Conservation (phyloP, 2,888 invertebrate genomes). For the Zygogramma bicolorata region DNA sequence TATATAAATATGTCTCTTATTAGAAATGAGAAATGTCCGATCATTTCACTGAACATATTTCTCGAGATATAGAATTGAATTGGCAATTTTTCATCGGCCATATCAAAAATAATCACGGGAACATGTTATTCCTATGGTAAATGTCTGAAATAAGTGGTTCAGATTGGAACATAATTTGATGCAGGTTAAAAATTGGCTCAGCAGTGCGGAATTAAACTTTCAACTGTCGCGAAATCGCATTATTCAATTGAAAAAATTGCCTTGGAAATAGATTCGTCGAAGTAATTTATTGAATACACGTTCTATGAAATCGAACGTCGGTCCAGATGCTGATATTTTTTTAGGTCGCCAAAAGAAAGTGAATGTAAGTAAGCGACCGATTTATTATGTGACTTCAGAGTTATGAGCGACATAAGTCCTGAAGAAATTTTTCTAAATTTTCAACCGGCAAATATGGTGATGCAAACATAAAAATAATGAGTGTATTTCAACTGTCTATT, state of each 20-base stretch:
- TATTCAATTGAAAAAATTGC: neutral
- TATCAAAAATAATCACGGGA: neutral
- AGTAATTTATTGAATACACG: neutral
- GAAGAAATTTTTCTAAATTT: no score
- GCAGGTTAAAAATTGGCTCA: neutral
- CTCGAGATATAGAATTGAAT: neutral
- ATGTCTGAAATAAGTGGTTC: neutral
- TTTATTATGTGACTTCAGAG: neutral
- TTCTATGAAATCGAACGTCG: neutral
- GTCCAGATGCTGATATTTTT: neutral
- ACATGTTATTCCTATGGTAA: neutral
- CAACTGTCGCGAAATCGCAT: neutral
- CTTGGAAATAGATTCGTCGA: neutral
- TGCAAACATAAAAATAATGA: no score
- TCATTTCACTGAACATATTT: neutral
- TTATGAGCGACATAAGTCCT: neutral
- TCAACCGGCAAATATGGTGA: no score
- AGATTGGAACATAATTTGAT: constrained; percentile 1
- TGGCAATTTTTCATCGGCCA: neutral
- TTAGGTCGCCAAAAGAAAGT: neutral
- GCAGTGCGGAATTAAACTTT: neutral
- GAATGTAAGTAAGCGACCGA: neutral
- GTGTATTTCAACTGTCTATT: no score
- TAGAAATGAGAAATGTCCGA: neutral
- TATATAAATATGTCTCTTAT: neutral